Evolutionary conservation across 1,140 invertebrate genomes (phyloP).

Genomic region (Ips typographus): DNA sequence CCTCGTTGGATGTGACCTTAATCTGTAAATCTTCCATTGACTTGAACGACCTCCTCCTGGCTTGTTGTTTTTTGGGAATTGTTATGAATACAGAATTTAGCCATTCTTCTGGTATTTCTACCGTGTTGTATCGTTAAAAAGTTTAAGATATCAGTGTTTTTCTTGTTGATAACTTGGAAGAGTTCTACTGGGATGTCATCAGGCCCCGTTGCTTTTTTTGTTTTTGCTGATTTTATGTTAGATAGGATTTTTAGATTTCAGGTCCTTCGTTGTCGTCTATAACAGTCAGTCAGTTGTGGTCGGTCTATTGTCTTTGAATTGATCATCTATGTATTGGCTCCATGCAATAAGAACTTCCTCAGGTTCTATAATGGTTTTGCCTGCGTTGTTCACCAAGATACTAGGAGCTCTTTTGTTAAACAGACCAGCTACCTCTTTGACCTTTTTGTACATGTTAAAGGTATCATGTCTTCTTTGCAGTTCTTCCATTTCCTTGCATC

Average conservation of each 20-base stretch:
- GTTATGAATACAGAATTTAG: neutral
- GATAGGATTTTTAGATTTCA: too few species aligned
- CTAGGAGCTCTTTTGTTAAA: neutral
- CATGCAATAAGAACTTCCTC: neutral
- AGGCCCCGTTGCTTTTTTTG: too few species aligned
- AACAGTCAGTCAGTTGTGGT: neutral
- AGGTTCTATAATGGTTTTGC: neutral
- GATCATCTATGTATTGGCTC: neutral
- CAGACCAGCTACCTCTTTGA: slow-evolving; percentile 8
- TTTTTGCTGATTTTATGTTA: too few species aligned
- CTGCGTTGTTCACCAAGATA: neutral
- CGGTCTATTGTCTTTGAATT: neutral
- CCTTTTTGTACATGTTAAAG: slow-evolving; percentile 26
- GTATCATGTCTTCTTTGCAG: slow-evolving; percentile 21
- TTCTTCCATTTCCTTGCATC: slow-evolving; percentile 21
- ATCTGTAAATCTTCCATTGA: too few species aligned
- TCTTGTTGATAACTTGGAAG: too few species aligned
- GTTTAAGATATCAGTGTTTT: neutral
- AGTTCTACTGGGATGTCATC: too few species aligned
- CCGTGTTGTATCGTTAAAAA: neutral
- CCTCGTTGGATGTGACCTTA: too few species aligned
- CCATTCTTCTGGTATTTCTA: neutral
- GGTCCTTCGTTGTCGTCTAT: too few species aligned
- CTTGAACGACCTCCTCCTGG: too few species aligned
- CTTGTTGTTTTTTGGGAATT: neutral